Evolutionary conservation across 2,113 vertebrate species (phyloP), one percentile per base, ranked within the genome.

Genomic region (Myiopsitta monachus): DNA sequence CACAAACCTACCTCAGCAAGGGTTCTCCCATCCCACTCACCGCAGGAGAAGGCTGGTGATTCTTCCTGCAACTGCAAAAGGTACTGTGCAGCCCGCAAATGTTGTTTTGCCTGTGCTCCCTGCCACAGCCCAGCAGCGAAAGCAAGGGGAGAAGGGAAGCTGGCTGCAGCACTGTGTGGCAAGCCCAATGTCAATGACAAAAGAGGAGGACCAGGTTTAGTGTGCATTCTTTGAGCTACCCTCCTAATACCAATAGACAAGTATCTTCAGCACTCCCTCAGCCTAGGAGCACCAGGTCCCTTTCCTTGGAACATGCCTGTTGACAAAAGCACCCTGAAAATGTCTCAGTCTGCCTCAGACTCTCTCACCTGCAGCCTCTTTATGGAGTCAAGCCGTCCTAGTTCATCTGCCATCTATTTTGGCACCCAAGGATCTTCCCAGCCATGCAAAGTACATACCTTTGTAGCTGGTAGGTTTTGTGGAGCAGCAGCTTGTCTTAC

Each of bases 211-310:
- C 30, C 23, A 1, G 0, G 27, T n/a, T 80, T 31, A 51, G 38
- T 7, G 44, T 38, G 22, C 0, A 3, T 52, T 76, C 63, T 64
- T 47, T 5, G 3, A 52, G 63, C 49, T 64, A 10, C 63, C n/a
- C n/a, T 41, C 9, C 28, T 68, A 1, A n/a, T 26, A 9, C 41
- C 21, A 26, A n/a, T 18, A 63, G 52, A 9, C 4, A 7, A 62
- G 4, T 30, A 21, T 19, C 54, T 43, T 43, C 63, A 77, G 57
- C 57, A 5, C 19, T 55, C 3, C 33, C 31, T 18, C 24, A 24
- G 10, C 59, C 17, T 38, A 19, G 57, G 66, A 78, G 26, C 22
- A 39, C 30, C 10, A 0, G 0, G 19, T 52, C 24, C 28, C 46
- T 91, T 47, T 62, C 54, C 51, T 27, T 67, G 44, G 54, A 59